Evolutionary conservation across 2,888 invertebrate genomes (phyloP).

Genomic region (Conchocele bisecta): DNA sequence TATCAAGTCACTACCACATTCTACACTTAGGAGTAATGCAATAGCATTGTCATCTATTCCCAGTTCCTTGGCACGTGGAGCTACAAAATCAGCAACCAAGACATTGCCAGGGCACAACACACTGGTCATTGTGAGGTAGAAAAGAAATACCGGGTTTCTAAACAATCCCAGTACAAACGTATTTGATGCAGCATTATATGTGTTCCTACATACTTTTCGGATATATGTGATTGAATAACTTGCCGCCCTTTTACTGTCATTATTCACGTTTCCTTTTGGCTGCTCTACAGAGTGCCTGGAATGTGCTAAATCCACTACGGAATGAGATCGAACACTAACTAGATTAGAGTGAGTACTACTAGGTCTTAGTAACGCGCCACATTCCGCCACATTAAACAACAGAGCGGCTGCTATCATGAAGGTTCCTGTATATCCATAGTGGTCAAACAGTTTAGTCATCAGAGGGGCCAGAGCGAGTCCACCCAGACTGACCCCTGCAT

Average conservation of each 20-base stretch:
- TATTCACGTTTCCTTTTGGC: no score
- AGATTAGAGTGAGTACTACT: no score
- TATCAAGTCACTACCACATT: background rate
- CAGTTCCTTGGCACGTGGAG: constrained; percentile 3
- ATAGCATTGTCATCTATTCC: background rate
- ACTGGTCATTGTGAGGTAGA: background rate
- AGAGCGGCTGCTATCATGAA: constrained; percentile 47
- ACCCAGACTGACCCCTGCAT: constrained; percentile 46
- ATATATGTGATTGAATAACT: no score
- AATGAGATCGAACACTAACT: no score
- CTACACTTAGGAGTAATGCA: background rate
- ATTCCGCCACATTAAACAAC: constrained; percentile 40
- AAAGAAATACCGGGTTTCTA: background rate
- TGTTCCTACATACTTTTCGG: no score
- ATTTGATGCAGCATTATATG: no score
- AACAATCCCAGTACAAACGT: no score
- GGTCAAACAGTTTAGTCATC: constrained; percentile 35
- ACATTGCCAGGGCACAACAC: constrained; percentile 3
- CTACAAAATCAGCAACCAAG: background rate
- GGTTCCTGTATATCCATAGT: constrained; percentile 48
- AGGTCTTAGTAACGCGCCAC: constrained; percentile 50
- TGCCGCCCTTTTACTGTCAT: no score
- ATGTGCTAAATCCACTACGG: no score
- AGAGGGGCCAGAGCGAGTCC: constrained; percentile 49
- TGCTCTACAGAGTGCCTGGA: no score